Base-by-base conservation (phyloP, 2,888 invertebrate species). In the Drymonia ruficornis region DNA sequence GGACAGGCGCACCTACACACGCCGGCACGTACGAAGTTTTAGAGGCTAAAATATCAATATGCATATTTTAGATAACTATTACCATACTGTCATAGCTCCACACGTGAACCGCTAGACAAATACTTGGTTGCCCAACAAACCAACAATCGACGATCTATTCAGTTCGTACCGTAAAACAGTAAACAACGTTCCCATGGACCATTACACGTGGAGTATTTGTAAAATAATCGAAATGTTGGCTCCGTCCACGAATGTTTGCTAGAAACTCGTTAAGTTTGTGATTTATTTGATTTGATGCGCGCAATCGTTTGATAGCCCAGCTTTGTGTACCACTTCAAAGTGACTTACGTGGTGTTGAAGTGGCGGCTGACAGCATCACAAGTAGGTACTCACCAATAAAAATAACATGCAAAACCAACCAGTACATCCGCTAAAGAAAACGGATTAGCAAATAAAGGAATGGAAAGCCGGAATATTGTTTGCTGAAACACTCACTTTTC, bases 161-260 rank as follows among this genome's bases (percentile, higher is more conserved):
- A 75, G 82, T n/a, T 79, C 79, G 81, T 81, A 81, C 81, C 77
- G 79, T 84, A 82, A 80, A 84, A 86, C 77, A 78, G 82, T 80
- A 86, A 87, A 87, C 85, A 86, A 59, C 76, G 67, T 80, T 81
- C 76, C 79, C 76, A 84, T 78, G 88, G 84, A 77, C 91, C 89
- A 91, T 91, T 91, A 91, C 86, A 71, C 76, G 66, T 78, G 55
- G 69, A 90, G 88, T 90, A 87, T 89, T 91, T 89, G 89, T 84
- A 83, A 86, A 89, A 89, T 88, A 89, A 83, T 83, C 83, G 83
- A 87, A 79, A 87, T 79, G 81, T 77, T 70, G 58, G 71, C 57
- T 74, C 70, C 76, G 76, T 77, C 71, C 79, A 80, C 85, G 82
- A 84, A 87, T 89, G 84, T 89, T 89, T 88, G 86, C 83, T 75